phyloP scores from a whole-genome alignment of 92 coral and sea anemone genomes.

The Palythoa grandiflora region DNA sequence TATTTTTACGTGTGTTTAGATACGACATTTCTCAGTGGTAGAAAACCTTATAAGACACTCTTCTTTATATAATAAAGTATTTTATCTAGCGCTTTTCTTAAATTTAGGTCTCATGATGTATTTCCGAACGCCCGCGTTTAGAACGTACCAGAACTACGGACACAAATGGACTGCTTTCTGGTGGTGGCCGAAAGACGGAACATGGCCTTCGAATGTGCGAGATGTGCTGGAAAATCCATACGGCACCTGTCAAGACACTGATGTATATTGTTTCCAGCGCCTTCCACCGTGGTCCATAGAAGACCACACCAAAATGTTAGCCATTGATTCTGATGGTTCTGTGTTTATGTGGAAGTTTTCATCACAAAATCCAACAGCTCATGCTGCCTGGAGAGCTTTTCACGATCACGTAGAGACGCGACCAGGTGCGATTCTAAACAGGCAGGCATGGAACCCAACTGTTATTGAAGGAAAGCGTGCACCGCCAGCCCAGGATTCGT shows the following conservation, averaged over 20 bases:
- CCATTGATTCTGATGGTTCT: slow-evolving; percentile 62
- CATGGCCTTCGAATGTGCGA: slow-evolving; percentile 59
- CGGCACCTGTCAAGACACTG: slow-evolving; percentile 69
- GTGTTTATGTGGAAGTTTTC: slow-evolving; percentile 70
- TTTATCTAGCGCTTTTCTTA: not conserved
- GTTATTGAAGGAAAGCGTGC: slow-evolving; percentile 67
- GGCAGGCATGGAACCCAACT: slow-evolving; percentile 68
- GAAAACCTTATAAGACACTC: too few species aligned
- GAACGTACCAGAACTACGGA: slow-evolving; percentile 55
- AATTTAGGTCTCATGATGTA: slow-evolving; percentile 65
- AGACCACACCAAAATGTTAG: slow-evolving; percentile 70
- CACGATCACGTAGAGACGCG: slow-evolving; percentile 76
- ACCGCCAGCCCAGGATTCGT: slow-evolving; percentile 65
- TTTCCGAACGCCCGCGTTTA: slow-evolving; percentile 58
- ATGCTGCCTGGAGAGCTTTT: slow-evolving; percentile 79
- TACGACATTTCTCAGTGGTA: not conserved
- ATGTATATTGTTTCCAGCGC: slow-evolving; percentile 75
- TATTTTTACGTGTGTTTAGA: not conserved
- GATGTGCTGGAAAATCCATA: slow-evolving; percentile 80
- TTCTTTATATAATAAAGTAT: not conserved
- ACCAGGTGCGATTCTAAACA: slow-evolving; percentile 60
- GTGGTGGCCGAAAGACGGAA: slow-evolving; percentile 83
- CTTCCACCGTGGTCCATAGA: slow-evolving; percentile 80
- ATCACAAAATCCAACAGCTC: slow-evolving; percentile 65
- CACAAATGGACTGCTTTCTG: slow-evolving; percentile 75